Base-by-base conservation (phyloP, 2,113 vertebrate genomes). In the Struthio camelus region DNA sequence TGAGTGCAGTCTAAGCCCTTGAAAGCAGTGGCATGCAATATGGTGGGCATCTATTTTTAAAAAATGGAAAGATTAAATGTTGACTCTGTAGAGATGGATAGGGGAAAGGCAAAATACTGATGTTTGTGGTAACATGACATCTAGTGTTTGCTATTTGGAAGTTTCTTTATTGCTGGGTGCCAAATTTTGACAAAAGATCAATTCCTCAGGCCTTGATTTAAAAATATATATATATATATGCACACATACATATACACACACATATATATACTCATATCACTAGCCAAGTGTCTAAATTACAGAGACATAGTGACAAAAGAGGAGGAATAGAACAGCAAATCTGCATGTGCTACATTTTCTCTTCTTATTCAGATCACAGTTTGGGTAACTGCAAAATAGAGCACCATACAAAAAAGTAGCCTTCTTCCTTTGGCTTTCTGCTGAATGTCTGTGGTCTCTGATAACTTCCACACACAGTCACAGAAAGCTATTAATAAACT, bases 111-210 rank as follows among this genome's bases (percentile, higher is more conserved):
- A 46, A 53, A 38, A 73, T 34, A 46, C 4, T 0, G 56, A 81
- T 42, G 62, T 65, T 89, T 89, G 89, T 85, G 94, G 81, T 36
- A 93, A 96, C 58, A 76, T 61, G 95, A 96, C 97, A 97, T 66
- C 97, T 94, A 97, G 97, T 53, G 97, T 94, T 89, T 73, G 51
- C 46, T n/a, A 79, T 58, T 22, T 80, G 93, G 62, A 94, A 92
- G 34, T 40, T 65, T 87, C 80, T 44, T 20, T 32, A 28, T 8
- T 62, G 36, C 23, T 16, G 10, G 15, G 15, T 50, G 44, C 19
- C 85, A 80, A 85, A 80, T 36, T 36, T 18, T 78, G 46, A 51
- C 56, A 73, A 38, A 83, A 22, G 8, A 64, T 18, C 66, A 64
- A 9, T 50, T n/a, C 2, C 15, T 15, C 14, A 42, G 40, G 28